phyloP scores from a whole-genome alignment of 2,888 invertebrate species.

The Sericinus montela region DNA sequence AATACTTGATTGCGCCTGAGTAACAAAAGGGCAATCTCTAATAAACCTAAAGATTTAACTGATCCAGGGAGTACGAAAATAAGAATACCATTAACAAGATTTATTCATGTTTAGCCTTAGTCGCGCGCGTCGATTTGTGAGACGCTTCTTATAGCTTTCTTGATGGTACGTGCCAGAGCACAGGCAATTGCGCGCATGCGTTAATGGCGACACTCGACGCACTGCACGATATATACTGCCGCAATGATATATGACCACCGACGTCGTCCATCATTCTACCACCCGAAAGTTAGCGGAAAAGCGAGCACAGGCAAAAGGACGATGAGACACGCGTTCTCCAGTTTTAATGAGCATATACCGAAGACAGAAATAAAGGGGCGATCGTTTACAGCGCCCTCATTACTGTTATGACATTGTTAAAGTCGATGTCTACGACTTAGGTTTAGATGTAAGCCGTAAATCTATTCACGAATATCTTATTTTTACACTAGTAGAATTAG shows the following conservation, averaged over 20 bases:
- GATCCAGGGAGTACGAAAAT: slow-evolving; percentile 63
- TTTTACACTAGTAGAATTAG: slow-evolving; percentile 20
- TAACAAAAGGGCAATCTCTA: background rate
- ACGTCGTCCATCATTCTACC: slow-evolving; percentile 76
- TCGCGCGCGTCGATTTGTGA: slow-evolving; percentile 72
- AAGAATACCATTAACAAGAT: slow-evolving; percentile 73
- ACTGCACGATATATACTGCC: slow-evolving; percentile 73
- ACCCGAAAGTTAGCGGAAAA: slow-evolving; percentile 78
- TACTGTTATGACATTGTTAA: slow-evolving; percentile 74
- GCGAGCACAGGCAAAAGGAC: slow-evolving; percentile 60
- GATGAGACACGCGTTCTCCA: slow-evolving; percentile 44
- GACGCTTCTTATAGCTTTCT: slow-evolving; percentile 58
- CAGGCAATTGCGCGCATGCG: slow-evolving; percentile 70
- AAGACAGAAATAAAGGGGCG: slow-evolving; percentile 74
- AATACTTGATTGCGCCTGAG: slow-evolving; percentile 21
- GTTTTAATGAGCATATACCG: slow-evolving; percentile 75
- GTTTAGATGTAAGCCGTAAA: slow-evolving; percentile 47
- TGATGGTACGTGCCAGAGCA: slow-evolving; percentile 45
- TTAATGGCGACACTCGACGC: slow-evolving; percentile 78
- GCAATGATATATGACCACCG: slow-evolving; percentile 74
- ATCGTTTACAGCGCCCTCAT: slow-evolving; percentile 61
- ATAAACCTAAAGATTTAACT: slow-evolving; percentile 58
- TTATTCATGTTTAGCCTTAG: slow-evolving; percentile 68
- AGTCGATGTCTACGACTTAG: slow-evolving; percentile 48
- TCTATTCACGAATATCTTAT: slow-evolving; percentile 27